These are phyloP conservation scores for Melinaea menophilus DNA, from an alignment of 2,888 invertebrate genomes.

Conservation along the genomic window DNA sequence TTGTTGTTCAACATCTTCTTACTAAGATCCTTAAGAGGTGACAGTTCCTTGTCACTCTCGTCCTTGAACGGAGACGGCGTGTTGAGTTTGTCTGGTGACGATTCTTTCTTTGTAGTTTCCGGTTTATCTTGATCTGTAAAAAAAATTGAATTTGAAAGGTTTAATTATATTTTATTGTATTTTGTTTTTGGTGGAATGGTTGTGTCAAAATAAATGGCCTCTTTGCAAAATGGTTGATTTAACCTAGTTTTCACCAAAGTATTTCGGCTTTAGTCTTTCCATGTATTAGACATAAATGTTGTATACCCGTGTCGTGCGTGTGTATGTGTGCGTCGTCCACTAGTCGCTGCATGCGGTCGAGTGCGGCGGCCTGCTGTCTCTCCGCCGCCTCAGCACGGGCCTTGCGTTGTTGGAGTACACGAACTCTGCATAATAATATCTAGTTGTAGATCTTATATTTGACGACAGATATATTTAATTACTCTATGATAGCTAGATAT, in stretches of 20 bases:
- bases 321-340: constrained; percentile 59
- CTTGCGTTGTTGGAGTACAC: constrained; percentile 86
- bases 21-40: constrained; percentile 58
- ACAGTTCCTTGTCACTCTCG: constrained; percentile 52
- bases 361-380: constrained; percentile 74
- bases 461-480: background rate
- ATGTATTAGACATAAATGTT: background rate
- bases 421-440: constrained; percentile 64
- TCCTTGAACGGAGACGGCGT: constrained; percentile 51
- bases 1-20: constrained; percentile 67
- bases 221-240: too few species aligned
- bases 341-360: constrained; percentile 73
- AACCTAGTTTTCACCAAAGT: too few species aligned
- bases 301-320: constrained; percentile 15
- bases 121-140: constrained; percentile 50
- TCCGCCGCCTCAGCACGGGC: constrained; percentile 85
- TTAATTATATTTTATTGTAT: background rate
- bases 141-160: background rate
- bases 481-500: background rate
- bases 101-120: constrained; percentile 57
- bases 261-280: too few species aligned
- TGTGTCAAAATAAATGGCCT: too few species aligned
- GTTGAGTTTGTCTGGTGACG: constrained; percentile 43
- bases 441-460: background rate
- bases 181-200: background rate